Base-by-base conservation (phyloP, 2,888 invertebrate species). In the Chloroclystis v-ata region DNA sequence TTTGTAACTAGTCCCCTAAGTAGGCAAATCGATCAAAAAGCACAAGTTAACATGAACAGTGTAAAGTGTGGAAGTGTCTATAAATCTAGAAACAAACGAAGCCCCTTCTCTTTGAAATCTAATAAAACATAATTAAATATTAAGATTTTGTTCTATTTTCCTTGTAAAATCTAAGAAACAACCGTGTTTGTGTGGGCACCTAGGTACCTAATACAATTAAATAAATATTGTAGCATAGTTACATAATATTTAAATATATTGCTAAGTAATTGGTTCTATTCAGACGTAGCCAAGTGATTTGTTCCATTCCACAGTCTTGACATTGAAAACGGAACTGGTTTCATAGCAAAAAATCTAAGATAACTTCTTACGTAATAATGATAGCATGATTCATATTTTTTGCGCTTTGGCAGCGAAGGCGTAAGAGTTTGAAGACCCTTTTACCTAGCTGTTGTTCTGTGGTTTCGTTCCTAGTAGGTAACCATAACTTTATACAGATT, bases 291-390 rank as follows among this genome's bases (percentile, higher is more conserved):
- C 29, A 38, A 52, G 62, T 58, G 60, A 61, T 61, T 61, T 52
- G 60, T 63, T 56, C 44, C 54, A 61, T 43, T 20, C 35, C 11
- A 24, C 35, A 25, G 38, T 43, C 77, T 72, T 77, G 78, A 72
- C 73, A 69, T 69, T 72, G 72, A 61, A 59, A 65, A 61, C 56
- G 54, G 49, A 68, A 69, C 67, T 61, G 63, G 65, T 45, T 50
- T 51, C 28, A 29, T 11, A 44, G 60, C 56, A 62, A 71, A 74
- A 74, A 75, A 72, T 20, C 52, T 49, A 43, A 47, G 58, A 60
- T 61, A n/a, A n/a, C n/a, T n/a, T n/a, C n/a, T n/a, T n/a, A 61
- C 35, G 62, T 65, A 55, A 56, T 50, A 61, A 60, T 57, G 57
- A 49, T 57, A 50, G 60, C 61, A 60, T 73, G 67, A 72, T 56